Evolutionary conservation across 2,113 vertebrate genomes (phyloP), one percentile per base, ranked within the genome.

Genomic region (Plotosus lineatus): DNA sequence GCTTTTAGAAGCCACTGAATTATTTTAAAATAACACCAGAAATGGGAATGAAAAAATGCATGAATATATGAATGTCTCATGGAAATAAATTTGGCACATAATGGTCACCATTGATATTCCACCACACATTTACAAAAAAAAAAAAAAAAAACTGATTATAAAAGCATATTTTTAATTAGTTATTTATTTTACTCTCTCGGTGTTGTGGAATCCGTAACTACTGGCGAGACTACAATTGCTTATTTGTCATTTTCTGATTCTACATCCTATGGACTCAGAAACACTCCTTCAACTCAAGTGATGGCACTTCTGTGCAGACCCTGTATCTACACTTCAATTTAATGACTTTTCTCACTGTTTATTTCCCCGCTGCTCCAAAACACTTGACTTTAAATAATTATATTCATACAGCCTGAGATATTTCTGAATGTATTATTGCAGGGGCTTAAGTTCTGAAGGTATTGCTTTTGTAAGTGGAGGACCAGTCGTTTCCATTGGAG

Each of bases 391-490:
- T 40, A 56, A 79, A 44, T 71, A 21, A 71, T 7, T 56, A 72
- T 73, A 58, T 58, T 60, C 71, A 19, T 38, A 33, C 4, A 56
- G 38, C 38, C 60, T 65, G 10, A 77, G 48, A 56, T 58, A 68
- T 69, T 76, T 44, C 33, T 5, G 60, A 46, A 66, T 14, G 38
- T 66, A 66, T 73, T 72, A 81, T 76, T 75, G 31, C 72, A 81
- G 19, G 31, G 51, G 17, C 21, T 71, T 79, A 79, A 71, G 11
- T 38, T 44, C 40, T 80, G 21, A 72, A 73, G 42, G 53, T 58
- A 56, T 36, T 58, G 31, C 11, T 50, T n/a, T 58, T 69, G 51
- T 26, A 66, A 55, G 55, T n/a, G 42, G 31, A 82, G 40, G 53
- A 42, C 26, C 53, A 48, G 65, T n/a, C 50, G 36, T 68, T 33